These are phyloP conservation scores for Myiothlypis coronata DNA, from an alignment of 2,797 vertebrate species.

Conservation along the genomic window DNA sequence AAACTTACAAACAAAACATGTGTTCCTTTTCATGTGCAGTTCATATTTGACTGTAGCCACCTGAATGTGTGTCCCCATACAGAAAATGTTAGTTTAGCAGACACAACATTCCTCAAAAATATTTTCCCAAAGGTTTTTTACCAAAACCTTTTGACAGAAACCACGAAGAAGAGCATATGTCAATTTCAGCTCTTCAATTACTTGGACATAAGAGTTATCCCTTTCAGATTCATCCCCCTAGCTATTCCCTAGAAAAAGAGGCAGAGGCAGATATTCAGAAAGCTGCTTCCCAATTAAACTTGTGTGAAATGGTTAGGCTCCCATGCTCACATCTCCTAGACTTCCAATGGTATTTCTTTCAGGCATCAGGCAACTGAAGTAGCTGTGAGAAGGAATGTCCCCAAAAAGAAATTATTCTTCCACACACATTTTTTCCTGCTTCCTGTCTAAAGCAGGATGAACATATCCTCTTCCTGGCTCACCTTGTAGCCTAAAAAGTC, in stretches of 20 bases:
- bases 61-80: background rate
- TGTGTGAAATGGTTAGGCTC: background rate
- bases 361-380: background rate
- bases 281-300: background rate
- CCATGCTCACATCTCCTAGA: background rate
- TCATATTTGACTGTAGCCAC: background rate
- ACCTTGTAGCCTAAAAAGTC: background rate
- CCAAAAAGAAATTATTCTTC: background rate
- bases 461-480: background rate
- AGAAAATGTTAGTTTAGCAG: background rate
- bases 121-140: background rate
- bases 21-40: background rate
- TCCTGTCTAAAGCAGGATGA: background rate
- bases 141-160: background rate
- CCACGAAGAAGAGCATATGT: background rate
- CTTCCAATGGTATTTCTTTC: background rate
- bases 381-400: background rate
- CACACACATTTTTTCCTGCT: background rate
- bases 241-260: background rate
- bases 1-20: background rate
- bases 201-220: background rate
- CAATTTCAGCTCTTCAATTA: background rate
- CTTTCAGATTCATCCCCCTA: background rate
- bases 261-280: background rate
- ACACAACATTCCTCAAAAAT: background rate